phyloP scores from a whole-genome alignment of 2,888 invertebrate species.

The Taphrorychus bicolor region DNA sequence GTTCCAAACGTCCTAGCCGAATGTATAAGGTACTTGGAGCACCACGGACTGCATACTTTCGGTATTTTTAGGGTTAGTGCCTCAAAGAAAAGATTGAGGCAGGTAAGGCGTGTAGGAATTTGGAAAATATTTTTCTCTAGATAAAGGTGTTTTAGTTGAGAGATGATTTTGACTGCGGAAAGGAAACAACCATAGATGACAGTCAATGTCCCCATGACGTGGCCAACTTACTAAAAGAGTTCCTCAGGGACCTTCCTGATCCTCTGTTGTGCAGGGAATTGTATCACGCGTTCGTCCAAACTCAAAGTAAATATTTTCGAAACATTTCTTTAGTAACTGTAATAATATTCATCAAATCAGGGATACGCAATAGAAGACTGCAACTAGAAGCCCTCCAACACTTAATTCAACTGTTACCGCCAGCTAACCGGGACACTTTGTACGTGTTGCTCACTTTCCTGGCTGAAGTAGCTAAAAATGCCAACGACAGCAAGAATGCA shows the following conservation, averaged over 20 bases:
- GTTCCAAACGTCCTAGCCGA: conserved; percentile 81
- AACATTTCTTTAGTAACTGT: no score
- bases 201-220: conserved; percentile 93
- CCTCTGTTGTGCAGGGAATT: conserved; percentile 88
- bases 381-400: conserved; percentile 86
- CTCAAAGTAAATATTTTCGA: conserved; percentile 86
- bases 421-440: conserved; percentile 89
- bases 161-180: conserved; percentile 88
- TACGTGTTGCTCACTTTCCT: conserved; percentile 83
- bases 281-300: conserved; percentile 88
- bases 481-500: conserved; percentile 67
- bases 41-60: conserved; percentile 80
- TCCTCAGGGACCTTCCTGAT: conserved; percentile 90
- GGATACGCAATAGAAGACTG: conserved; percentile 80
- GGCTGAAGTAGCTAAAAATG: conserved; percentile 75
- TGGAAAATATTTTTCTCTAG: neutral
- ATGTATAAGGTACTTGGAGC: conserved; percentile 83
- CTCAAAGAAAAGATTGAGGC: conserved; percentile 89
- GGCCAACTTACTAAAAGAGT: conserved; percentile 91
- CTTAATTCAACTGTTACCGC: conserved; percentile 84
- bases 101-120: conserved; percentile 60
- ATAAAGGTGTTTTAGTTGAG: conserved; percentile 68
- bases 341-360: no score
- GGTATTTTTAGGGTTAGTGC: conserved; percentile 93
- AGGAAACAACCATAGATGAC: conserved; percentile 74